These are phyloP conservation scores for Hippocampus barbouri DNA, from an alignment of 2,113 vertebrate genomes.

Conservation along the genomic window DNA sequence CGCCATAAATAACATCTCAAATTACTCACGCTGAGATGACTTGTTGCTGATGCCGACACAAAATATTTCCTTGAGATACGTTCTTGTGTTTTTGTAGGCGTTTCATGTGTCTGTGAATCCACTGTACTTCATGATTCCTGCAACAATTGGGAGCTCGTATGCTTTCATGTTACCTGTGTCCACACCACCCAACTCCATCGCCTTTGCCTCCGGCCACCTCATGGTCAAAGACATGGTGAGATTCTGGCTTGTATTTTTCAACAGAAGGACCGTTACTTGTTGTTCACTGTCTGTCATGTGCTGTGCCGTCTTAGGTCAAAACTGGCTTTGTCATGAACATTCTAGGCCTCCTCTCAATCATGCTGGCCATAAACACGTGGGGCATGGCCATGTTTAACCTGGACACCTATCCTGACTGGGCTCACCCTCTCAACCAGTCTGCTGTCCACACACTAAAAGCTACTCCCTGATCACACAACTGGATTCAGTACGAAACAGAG, in stretches of 20 bases:
- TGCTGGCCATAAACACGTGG: slow-evolving; percentile 95
- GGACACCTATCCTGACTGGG: slow-evolving; percentile 86
- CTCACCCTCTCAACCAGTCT: slow-evolving; percentile 72
- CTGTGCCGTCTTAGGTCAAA: slow-evolving; percentile 76
- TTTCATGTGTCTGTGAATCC: slow-evolving; percentile 83
- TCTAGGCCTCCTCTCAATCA: slow-evolving; percentile 84
- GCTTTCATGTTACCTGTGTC: slow-evolving; percentile 97
- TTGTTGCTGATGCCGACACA: too few relatives aligned
- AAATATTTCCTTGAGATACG: neutral
- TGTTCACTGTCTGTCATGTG: neutral
- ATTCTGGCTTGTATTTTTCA: neutral
- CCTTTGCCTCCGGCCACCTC: slow-evolving; percentile 91
- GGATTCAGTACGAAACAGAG: slow-evolving; percentile 22
- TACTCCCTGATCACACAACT: slow-evolving; percentile 50
- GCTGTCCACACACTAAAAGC: slow-evolving; percentile 63
- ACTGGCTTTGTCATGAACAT: slow-evolving; percentile 93
- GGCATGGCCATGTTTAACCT: slow-evolving; percentile 85
- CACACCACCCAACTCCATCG: slow-evolving; percentile 97
- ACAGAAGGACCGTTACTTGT: too few relatives aligned
- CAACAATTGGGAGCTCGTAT: slow-evolving; percentile 85
- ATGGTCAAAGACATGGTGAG: slow-evolving; percentile 96
- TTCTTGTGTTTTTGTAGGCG: slow-evolving; percentile 69
- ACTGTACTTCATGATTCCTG: slow-evolving; percentile 93
- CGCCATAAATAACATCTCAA: too few relatives aligned
- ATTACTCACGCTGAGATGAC: too few relatives aligned